phyloP scores from a whole-genome alignment of 2,797 vertebrate genomes.

The Hylomyscus alleni region DNA sequence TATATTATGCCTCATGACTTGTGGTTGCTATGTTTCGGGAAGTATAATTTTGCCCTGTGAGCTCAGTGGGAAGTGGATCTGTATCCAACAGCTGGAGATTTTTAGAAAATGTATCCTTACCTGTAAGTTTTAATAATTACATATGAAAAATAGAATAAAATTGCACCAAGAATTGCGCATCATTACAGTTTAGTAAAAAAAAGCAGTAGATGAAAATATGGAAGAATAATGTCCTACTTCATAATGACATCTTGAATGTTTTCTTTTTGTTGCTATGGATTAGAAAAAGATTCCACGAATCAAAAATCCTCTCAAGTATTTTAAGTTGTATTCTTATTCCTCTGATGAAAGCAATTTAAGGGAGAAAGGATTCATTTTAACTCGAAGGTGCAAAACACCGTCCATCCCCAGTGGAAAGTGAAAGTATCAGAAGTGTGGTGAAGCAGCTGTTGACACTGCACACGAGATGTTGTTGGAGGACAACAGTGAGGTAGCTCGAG shows the following conservation, averaged over 20 bases:
- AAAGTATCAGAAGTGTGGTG: not conserved
- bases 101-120: not conserved
- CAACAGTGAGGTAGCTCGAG: not conserved
- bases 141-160: not conserved
- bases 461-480: not conserved
- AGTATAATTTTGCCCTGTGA: not conserved
- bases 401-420: not conserved
- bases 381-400: not conserved
- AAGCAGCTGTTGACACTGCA: not conserved
- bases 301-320: not conserved
- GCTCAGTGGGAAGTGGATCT: not conserved
- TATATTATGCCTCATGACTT: not conserved
- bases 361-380: not conserved
- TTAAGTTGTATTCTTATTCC: not conserved
- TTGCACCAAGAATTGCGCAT: not conserved
- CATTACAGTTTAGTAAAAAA: not conserved
- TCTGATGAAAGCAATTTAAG: not conserved
- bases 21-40: slow-evolving; percentile 4
- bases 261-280: not conserved
- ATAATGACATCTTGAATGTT: not conserved
- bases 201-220: not conserved
- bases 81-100: not conserved
- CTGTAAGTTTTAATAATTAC: slow-evolving; percentile 42
- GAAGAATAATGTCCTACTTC: slow-evolving; percentile 1
- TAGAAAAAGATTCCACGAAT: not conserved